phyloP scores from a whole-genome alignment of 1,140 invertebrate species.

The Acromyrmex heyeri region DNA sequence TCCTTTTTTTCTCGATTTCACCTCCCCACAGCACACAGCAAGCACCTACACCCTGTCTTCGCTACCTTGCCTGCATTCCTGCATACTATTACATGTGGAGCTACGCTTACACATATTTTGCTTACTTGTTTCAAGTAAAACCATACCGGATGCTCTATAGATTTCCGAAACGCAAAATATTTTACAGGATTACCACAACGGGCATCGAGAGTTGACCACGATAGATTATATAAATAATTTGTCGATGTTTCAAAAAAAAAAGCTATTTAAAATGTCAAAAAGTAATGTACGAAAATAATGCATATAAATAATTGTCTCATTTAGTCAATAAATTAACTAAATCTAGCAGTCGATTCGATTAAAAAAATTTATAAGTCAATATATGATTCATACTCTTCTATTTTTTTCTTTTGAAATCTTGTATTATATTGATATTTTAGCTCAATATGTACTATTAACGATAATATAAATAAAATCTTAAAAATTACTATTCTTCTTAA shows the following conservation, averaged over 20 bases:
- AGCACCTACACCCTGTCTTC: conserved; percentile 81
- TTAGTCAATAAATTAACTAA: no score
- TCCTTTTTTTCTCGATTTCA: conserved; percentile 77
- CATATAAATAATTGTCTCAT: conserved; percentile 14
- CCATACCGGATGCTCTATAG: background rate
- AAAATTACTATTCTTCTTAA: background rate
- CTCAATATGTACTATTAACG: background rate
- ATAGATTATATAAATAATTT: background rate
- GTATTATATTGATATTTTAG: background rate
- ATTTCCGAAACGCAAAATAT: conserved; percentile 6
- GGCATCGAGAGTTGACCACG: background rate
- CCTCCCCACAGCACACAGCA: conserved; percentile 72
- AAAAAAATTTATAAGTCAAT: background rate
- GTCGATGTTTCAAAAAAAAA: background rate
- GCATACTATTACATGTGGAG: conserved; percentile 83
- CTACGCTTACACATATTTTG: conserved; percentile 78
- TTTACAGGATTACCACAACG: background rate
- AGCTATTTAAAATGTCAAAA: conserved; percentile 25
- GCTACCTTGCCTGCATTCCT: conserved; percentile 84
- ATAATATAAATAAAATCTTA: background rate
- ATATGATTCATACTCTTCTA: background rate
- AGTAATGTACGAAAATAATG: background rate
- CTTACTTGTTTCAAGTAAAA: conserved; percentile 37
- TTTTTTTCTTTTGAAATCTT: background rate
- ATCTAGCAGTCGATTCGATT: no score